phyloP scores from a whole-genome alignment of 2,888 invertebrate species.

The Tiliacea citrago region DNA sequence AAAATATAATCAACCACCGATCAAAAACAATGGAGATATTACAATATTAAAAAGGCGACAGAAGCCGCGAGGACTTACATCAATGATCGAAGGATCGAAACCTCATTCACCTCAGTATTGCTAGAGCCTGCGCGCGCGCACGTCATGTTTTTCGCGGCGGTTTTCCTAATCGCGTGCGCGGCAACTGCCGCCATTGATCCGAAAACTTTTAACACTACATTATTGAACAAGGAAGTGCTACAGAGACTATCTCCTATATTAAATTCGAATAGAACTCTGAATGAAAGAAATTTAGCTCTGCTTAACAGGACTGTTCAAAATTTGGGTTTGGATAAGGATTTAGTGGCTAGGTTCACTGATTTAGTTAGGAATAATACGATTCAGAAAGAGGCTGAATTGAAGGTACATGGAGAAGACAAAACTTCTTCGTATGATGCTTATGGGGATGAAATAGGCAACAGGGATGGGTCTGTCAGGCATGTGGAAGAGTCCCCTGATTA shows the following conservation, averaged over 20 bases:
- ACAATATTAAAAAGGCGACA: conserved; percentile 74
- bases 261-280: conserved; percentile 76
- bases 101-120: conserved; percentile 82
- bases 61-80: conserved; percentile 56
- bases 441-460: conserved; percentile 68
- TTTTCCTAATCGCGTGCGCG: conserved; percentile 81
- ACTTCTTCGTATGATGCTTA: conserved; percentile 71
- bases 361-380: conserved; percentile 68
- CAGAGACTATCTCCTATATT: conserved; percentile 73
- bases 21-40: conserved; percentile 73
- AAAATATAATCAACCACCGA: conserved; percentile 54
- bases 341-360: conserved; percentile 76
- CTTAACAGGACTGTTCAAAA: conserved; percentile 78
- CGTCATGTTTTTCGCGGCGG: conserved; percentile 71
- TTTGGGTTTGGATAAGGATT: conserved; percentile 77
- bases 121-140: conserved; percentile 84
- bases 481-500: conserved; percentile 87
- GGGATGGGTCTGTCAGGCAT: conserved; percentile 74
- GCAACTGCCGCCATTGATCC: conserved; percentile 70
- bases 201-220: conserved; percentile 73
- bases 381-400: conserved; percentile 50
- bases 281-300: conserved; percentile 72
- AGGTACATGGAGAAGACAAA: conserved; percentile 65
- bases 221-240: conserved; percentile 75
- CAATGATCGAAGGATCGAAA: conserved; percentile 68